phyloP scores from a whole-genome alignment of 2,113 vertebrate species.

The Chauna torquata region DNA sequence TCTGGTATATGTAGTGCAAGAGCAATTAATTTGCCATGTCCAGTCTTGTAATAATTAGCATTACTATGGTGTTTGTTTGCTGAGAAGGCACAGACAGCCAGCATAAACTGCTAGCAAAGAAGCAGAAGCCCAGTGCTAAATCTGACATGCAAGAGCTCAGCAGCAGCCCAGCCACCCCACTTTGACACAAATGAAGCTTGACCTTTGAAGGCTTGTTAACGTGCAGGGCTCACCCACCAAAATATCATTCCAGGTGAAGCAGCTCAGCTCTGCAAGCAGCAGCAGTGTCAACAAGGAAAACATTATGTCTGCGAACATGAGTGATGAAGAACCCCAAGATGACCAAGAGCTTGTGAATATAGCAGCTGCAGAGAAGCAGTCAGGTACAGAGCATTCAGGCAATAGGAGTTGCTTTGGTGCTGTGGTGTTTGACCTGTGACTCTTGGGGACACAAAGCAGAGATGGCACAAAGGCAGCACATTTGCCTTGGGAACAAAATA shows the following conservation, averaged over 20 bases:
- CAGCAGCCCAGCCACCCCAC: not conserved
- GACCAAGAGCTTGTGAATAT: constrained; percentile 71
- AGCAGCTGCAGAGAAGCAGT: constrained; percentile 65
- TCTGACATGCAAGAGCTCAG: not conserved
- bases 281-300: constrained; percentile 76
- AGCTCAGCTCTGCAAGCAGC: constrained; percentile 81
- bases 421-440: not conserved
- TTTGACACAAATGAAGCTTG: not conserved
- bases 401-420: not conserved
- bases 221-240: not conserved
- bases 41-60: not conserved
- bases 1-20: not conserved
- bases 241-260: constrained; percentile 71
- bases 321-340: constrained; percentile 70
- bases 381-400: constrained; percentile 63
- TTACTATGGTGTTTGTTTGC: not conserved
- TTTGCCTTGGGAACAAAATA: not conserved
- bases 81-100: not conserved
- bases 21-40: not conserved
- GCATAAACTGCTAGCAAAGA: not conserved
- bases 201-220: not conserved
- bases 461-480: not conserved
- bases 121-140: not conserved
- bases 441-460: not conserved
- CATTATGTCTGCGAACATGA: constrained; percentile 65